Base-by-base conservation (phyloP, 2,888 invertebrate genomes). In the Agrochola litura region DNA sequence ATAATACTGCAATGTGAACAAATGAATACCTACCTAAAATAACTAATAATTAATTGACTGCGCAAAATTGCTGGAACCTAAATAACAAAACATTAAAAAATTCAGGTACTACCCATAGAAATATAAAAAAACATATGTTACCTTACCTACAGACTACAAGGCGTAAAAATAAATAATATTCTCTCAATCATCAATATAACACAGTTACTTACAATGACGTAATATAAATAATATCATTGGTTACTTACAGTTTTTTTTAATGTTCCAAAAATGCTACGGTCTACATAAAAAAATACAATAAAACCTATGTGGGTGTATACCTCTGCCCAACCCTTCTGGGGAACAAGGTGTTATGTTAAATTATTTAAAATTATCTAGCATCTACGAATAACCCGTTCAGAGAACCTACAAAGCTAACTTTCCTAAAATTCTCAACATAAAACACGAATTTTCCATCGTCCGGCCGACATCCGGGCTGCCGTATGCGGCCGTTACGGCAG, bases 401-500 rank as follows among this genome's bases (percentile, higher is more conserved):
- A 52, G n/a, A 52, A 43, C 14, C 10, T 30, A 80, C 30, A 52
- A 60, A 72, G 58, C 41, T 6, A 25, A 46, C 6, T 9, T 58
- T 54, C n/a, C 8, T 41, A 37, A 72, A 41, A 30, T 60, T 22
- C 71, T 25, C 14, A 2, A 12, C 63, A 10, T 68, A 30, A n/a
- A 68, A 43, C 60, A 37, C 41, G 6, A 66, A 63, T 81, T 84
- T 58, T 68, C 30, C 63, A 14, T 14, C 66, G 65, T 30, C 54
- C 43, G 66, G 49, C 60, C 30, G 22, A 68, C 22, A 49, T 30
- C 65, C 52, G 30, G n/a, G 46, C 41, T 22, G 65, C 69, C 49
- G 85, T 54, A 73, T 52, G 30, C 84, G 61, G 58, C 64, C 37
- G 41, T 83, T 82, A 68, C 83, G 86, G 83, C 77, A 74, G 16